phyloP scores from a whole-genome alignment of 2,113 vertebrate species.

The Clarias batrachus region DNA sequence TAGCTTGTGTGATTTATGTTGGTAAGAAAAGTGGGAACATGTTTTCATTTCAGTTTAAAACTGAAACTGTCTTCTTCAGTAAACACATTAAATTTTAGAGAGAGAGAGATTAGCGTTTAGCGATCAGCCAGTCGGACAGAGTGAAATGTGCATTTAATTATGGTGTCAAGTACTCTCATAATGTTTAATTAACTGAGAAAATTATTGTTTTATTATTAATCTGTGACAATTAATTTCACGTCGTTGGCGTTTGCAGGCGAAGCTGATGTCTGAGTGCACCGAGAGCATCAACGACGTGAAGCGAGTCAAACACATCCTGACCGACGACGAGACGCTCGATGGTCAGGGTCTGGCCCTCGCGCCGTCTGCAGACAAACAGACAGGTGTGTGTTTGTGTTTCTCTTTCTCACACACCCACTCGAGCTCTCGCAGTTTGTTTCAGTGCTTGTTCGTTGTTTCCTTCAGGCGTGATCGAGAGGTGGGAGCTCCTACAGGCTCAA shows the following conservation, averaged over 20 bases:
- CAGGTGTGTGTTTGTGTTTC: slow-evolving; percentile 66
- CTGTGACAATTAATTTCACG: too few relatives aligned
- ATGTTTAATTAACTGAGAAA: too few relatives aligned
- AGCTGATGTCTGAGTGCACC: slow-evolving; percentile 77
- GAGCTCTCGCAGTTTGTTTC: too few relatives aligned
- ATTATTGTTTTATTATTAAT: neutral
- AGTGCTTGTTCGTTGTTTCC: neutral
- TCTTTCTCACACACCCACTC: neutral
- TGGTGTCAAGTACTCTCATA: too few relatives aligned
- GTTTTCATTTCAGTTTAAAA: too few relatives aligned
- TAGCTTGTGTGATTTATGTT: too few relatives aligned
- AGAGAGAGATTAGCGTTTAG: too few relatives aligned
- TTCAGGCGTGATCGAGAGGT: slow-evolving; percentile 85
- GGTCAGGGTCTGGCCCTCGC: slow-evolving; percentile 65
- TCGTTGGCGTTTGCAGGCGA: slow-evolving; percentile 55
- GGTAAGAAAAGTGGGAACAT: too few relatives aligned
- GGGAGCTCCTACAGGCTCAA: slow-evolving; percentile 83
- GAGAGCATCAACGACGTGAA: slow-evolving; percentile 71
- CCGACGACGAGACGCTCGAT: slow-evolving; percentile 66
- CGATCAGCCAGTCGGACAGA: too few relatives aligned
- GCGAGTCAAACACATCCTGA: slow-evolving; percentile 63
- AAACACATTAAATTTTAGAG: too few relatives aligned
- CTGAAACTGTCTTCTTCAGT: too few relatives aligned
- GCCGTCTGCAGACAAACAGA: slow-evolving; percentile 64
- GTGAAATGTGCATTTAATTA: too few relatives aligned